phyloP scores from a whole-genome alignment of 2,888 invertebrate species.

The Neuroscelio doddi region DNA sequence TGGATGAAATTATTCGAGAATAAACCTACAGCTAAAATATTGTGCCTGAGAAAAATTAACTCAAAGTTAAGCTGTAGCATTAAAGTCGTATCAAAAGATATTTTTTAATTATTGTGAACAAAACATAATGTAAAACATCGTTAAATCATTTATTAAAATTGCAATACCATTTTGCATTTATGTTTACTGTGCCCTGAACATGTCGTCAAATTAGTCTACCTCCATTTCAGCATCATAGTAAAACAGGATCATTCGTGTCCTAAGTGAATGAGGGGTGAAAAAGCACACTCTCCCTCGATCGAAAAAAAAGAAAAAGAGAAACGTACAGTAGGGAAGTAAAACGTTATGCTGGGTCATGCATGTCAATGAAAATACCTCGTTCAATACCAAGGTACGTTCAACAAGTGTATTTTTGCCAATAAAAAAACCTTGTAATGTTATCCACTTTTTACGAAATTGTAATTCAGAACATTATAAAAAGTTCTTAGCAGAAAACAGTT shows the following conservation, averaged over 20 bases:
- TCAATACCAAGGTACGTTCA: slow-evolving; percentile 62
- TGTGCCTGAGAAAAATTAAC: no score
- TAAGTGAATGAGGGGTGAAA: slow-evolving; percentile 61
- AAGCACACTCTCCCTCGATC: slow-evolving; percentile 62
- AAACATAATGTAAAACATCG: no score
- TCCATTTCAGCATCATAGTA: no score
- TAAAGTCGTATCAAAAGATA: no score
- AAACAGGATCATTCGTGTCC: slow-evolving; percentile 56
- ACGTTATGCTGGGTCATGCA: slow-evolving; percentile 49
- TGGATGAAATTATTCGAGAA: slow-evolving; percentile 15
- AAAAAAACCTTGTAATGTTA: slow-evolving; percentile 58
- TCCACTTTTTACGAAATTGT: slow-evolving; percentile 69
- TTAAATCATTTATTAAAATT: no score
- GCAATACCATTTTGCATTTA: no score
- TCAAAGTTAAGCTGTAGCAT: no score
- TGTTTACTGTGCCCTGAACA: no score
- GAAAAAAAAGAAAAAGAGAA: slow-evolving; percentile 55
- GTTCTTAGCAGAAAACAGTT: no score
- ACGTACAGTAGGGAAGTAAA: slow-evolving; percentile 53
- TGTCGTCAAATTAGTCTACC: no score
- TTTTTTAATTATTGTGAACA: no score
- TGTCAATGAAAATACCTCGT: slow-evolving; percentile 52
- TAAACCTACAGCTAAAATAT: background rate
- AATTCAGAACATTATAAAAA: slow-evolving; percentile 59
- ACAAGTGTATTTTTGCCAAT: slow-evolving; percentile 69